A percentile compares a stretch with the other conserved stretches of the same genome.
phyloP scores from a whole-genome alignment of 2,888 invertebrate genomes.

The Macropis europaea region DNA sequence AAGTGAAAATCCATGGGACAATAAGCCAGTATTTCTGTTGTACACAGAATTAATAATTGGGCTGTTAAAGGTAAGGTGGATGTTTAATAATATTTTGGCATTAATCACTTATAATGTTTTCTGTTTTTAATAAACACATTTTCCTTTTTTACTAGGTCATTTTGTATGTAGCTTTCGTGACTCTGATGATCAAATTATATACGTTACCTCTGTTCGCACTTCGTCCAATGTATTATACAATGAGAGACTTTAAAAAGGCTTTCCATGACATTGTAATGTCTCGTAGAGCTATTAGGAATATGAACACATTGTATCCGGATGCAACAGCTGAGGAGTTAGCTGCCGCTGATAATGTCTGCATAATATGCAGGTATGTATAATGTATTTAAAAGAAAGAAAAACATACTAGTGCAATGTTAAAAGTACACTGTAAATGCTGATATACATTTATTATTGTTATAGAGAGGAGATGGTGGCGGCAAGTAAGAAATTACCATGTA shows the following conservation, averaged over 20 bases:
- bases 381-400: too few relatives aligned
- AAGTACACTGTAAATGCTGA: neutral
- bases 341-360: slow-evolving; percentile 98
- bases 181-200: slow-evolving; percentile 98
- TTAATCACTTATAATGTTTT: neutral
- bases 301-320: slow-evolving; percentile 98
- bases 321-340: slow-evolving; percentile 95
- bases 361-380: slow-evolving; percentile 90
- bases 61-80: slow-evolving; percentile 84
- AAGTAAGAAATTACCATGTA: slow-evolving; percentile 98
- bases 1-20: slow-evolving; percentile 98
- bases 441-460: slow-evolving; percentile 41
- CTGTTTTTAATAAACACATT: slow-evolving; percentile 12
- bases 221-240: slow-evolving; percentile 99
- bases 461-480: slow-evolving; percentile 86
- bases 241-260: slow-evolving; percentile 98
- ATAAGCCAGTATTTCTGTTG: slow-evolving; percentile 97
- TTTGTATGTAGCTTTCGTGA: slow-evolving; percentile 95
- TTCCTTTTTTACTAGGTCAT: slow-evolving; percentile 82
- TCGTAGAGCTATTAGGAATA: slow-evolving; percentile 96
- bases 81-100: neutral
- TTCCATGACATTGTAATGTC: slow-evolving; percentile 98
- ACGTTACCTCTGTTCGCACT: slow-evolving; percentile 99
- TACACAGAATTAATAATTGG: slow-evolving; percentile 98
- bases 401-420: neutral